Base-by-base conservation (phyloP, 2,113 vertebrate genomes). In the Desmodus rotundus region DNA sequence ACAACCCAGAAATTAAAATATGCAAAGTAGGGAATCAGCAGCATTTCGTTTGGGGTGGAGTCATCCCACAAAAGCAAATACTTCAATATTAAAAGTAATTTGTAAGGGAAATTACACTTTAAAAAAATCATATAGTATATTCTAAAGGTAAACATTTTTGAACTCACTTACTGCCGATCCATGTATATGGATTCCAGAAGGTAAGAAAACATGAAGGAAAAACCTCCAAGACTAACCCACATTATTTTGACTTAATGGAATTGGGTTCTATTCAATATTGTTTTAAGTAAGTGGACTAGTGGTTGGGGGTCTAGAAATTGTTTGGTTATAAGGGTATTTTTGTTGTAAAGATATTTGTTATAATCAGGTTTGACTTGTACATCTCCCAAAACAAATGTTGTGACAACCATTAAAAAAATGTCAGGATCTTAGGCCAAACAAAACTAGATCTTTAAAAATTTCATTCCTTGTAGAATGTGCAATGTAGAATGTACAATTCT, bases 321-420 rank as follows among this genome's bases (percentile, higher is more conserved):
- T 80, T 94, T 94, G 73, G 33, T 78, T 74, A 76, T 72, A 82
- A 22, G 11, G n/a, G 56, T 91, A 76, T 91, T 87, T 92, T 45
- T 68, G 33, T 74, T 92, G n/a, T 67, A 96, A 89, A 54, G 43
- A 7, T 81, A 97, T 50, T 88, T 96, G n/a, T 80, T 89, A 80
- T 54, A 67, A 83, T 93, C 72, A 65, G 52, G 93, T 96, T 87
- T 94, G 47, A 96, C 78, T 88, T 83, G 81, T 63, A 83, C 28
- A 80, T 80, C 61, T 82, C 65, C 80, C 82, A 78, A 95, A 97
- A 96, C 73, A 96, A 96, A 96, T 80, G 93, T 36, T 95, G 38
- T 88, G 76, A 96, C 74, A 96, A 95, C n/a, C 50, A 68, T 36
- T 45, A 93, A 86, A 91, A 94, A 95, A 72, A 70, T 43, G 36